Conservation (phyloP, 2,888 invertebrate genomes). For the Choreutis nemorana region DNA sequence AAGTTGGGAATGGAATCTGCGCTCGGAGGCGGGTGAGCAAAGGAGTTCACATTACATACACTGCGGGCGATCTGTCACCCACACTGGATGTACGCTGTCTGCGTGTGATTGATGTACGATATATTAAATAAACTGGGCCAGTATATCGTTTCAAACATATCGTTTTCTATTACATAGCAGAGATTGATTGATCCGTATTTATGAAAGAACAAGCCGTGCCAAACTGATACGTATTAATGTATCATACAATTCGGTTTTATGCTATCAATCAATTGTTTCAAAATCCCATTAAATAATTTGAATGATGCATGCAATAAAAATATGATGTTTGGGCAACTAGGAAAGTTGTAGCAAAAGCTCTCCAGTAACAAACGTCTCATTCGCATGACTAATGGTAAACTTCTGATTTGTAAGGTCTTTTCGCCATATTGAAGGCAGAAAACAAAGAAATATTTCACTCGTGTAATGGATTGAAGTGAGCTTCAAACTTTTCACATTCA, state of each 20-base stretch:
- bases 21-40: too few species aligned
- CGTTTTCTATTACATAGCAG: constrained; percentile 38
- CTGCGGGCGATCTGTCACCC: constrained; percentile 51
- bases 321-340: constrained; percentile 14
- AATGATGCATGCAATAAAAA: constrained; percentile 23
- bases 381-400: constrained; percentile 32
- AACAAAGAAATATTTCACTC: constrained; percentile 66
- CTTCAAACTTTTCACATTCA: constrained; percentile 64
- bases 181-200: constrained; percentile 50
- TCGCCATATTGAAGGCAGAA: constrained; percentile 42
- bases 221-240: too few species aligned
- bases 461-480: constrained; percentile 66
- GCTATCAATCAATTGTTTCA: constrained; percentile 25
- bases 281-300: constrained; percentile 18
- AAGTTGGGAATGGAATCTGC: too few species aligned
- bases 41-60: constrained; percentile 25
- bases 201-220: constrained; percentile 19
- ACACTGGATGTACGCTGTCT: constrained; percentile 30
- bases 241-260: too few species aligned
- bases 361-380: constrained; percentile 13
- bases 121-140: constrained; percentile 56
- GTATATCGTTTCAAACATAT: constrained; percentile 58
- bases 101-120: constrained; percentile 50
- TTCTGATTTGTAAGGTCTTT: constrained; percentile 44
- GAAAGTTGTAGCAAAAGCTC: constrained; percentile 11